These are phyloP conservation scores for Sebastes itinus DNA, from an alignment of 2,797 vertebrate genomes.

Conservation along the genomic window DNA sequence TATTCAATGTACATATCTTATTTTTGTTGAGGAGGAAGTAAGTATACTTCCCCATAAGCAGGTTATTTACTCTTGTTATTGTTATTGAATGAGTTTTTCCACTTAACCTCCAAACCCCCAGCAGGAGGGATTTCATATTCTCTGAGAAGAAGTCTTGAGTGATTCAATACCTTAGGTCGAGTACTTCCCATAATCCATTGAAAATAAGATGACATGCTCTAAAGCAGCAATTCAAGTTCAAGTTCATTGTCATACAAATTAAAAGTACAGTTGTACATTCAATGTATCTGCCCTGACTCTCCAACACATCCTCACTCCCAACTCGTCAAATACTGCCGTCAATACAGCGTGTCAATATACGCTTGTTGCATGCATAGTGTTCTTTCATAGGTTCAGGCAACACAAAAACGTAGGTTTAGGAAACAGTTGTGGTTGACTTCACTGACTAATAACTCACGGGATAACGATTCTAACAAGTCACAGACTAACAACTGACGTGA, in stretches of 20 bases:
- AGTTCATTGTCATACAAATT: neutral
- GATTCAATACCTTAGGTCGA: conserved; percentile 33
- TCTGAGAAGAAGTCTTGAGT: conserved; percentile 10
- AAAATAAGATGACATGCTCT: conserved; percentile 12
- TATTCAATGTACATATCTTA: neutral
- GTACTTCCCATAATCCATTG: conserved; percentile 16
- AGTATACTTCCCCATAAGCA: neutral
- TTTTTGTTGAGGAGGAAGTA: neutral
- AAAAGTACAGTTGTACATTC: neutral
- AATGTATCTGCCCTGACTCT: neutral
- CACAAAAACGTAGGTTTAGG: neutral
- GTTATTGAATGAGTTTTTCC: neutral
- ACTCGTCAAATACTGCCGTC: neutral
- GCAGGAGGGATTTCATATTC: neutral
- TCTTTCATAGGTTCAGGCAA: neutral
- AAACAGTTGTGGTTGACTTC: neutral
- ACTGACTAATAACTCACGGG: too few relatives aligned
- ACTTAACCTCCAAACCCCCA: neutral
- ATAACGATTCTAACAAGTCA: neutral
- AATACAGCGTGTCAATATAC: neutral
- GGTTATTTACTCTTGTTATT: neutral
- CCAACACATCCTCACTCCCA: neutral
- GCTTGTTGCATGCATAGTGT: neutral
- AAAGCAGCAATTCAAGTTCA: neutral
- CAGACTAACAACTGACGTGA: neutral